Base-by-base conservation (phyloP, 2,888 invertebrate species). In the Frankliniella fusca region DNA sequence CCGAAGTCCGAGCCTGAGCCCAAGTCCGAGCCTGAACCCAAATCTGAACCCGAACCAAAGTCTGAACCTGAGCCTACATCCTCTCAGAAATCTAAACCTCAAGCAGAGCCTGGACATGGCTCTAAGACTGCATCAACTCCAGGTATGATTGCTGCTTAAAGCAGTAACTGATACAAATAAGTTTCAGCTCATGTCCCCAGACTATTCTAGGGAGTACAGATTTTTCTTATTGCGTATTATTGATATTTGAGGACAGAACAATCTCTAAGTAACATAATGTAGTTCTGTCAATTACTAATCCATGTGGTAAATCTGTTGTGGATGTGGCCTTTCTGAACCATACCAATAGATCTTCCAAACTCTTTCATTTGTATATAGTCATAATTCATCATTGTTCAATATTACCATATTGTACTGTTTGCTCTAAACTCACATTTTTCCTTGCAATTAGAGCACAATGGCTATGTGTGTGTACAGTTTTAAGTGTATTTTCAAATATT, bases 1-100 rank as follows among this genome's bases (percentile, higher is more conserved):
- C 87, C 89, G 0, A 86, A 87, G 83, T 85, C 88, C 49, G 88
- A 88, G 84, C 88, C 89, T 0, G 85, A 87, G 84, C 87, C 89
- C 2, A 89, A 90, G 85, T 86, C 89, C 3, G 87, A 89, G 84
- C 86, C 87, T 0, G 86, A 87, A 83, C 85, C 87, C 0, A 85
- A 86, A 85, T 86, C 89, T 5, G 86, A 87, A 84, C 86, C 88
- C 0, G 88, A 89, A 84, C 86, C 88, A 5, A 87, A 85, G 85
- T 86, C 89, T 12, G 86, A 87, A 84, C 86, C 88, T 0, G 88
- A 89, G 84, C 86, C 88, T 2, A 87, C 87, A 85, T 86, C 90
- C 0, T 80, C 85, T 48, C 84, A 82, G 8, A 88, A 88, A 85
- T 87, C 89, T 48, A 85, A 86, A 83, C 87, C 89, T 0, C 87